phyloP scores from a whole-genome alignment of 2,113 vertebrate genomes.

The Diphyllodes magnificus region DNA sequence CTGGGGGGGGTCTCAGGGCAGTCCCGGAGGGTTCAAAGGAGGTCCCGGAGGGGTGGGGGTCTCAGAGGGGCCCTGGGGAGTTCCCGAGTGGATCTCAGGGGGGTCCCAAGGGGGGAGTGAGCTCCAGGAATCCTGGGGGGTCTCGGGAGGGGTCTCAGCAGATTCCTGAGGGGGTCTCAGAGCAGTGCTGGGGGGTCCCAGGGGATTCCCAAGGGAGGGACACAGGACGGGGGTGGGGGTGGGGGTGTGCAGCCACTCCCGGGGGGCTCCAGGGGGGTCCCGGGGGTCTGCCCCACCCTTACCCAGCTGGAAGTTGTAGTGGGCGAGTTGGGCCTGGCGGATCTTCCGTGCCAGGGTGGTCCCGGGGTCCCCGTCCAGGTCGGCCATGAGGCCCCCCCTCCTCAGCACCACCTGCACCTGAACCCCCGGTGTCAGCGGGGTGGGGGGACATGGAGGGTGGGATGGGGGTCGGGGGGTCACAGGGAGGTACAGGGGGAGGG shows the following conservation, averaged over 20 bases:
- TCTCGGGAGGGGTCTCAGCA: too few species aligned
- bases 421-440: not conserved
- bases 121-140: not conserved
- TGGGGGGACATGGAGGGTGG: too few species aligned
- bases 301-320: conserved; percentile 94
- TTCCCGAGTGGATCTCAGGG: too few species aligned
- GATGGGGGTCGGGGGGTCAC: too few species aligned
- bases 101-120: not conserved
- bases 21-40: not conserved
- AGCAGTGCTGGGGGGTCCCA: too few species aligned
- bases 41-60: too few species aligned
- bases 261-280: too few species aligned
- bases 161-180: too few species aligned
- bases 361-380: conserved; percentile 71
- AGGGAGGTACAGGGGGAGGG: not conserved
- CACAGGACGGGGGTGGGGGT: not conserved
- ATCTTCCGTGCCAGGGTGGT: conserved; percentile 86
- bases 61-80: too few species aligned
- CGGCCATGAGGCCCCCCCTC: conserved; percentile 73
- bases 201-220: not conserved
- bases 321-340: conserved; percentile 82
- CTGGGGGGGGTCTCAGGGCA: not conserved
- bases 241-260: not conserved
- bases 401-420: conserved; percentile 77
- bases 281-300: not conserved